Percentiles rank a stretch among this genome's conserved stretches.
Conservation (phyloP, 1,140 invertebrate species). For the Plectrocnemia conspersa region DNA sequence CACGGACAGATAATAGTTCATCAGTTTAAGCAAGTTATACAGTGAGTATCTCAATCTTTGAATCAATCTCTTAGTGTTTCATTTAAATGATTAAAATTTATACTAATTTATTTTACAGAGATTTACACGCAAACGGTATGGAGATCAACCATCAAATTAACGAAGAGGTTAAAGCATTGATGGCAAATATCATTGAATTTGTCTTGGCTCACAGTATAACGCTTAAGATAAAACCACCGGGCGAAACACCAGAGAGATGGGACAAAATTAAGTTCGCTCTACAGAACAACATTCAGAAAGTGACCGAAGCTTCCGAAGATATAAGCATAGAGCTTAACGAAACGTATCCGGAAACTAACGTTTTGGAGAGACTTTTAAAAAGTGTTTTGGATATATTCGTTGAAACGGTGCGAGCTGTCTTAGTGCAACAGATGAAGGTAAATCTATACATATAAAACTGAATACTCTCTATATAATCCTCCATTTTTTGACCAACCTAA, state of each 20-base stretch:
- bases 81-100: background rate
- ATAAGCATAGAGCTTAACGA: constrained; percentile 49
- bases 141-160: constrained; percentile 47
- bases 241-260: constrained; percentile 50
- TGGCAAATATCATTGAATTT: constrained; percentile 49
- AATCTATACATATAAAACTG: constrained; percentile 11
- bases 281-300: constrained; percentile 47
- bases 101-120: constrained; percentile 35
- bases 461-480: too few relatives aligned
- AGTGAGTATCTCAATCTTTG: constrained; percentile 37
- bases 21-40: constrained; percentile 50
- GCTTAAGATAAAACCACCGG: constrained; percentile 49
- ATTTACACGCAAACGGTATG: constrained; percentile 41
- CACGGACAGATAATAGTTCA: constrained; percentile 51
- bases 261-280: constrained; percentile 50
- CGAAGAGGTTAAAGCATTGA: constrained; percentile 25
- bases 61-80: constrained; percentile 3
- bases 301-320: constrained; percentile 49
- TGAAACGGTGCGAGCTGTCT: constrained; percentile 49
- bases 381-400: constrained; percentile 47
- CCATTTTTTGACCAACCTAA: too few relatives aligned
- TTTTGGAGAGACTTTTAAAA: constrained; percentile 45
- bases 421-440: constrained; percentile 52
- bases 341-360: constrained; percentile 42
- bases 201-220: constrained; percentile 51